Evolutionary conservation across 2,888 invertebrate species (phyloP), one percentile per base, ranked within the genome.

Genomic region (Leucoma salicis): DNA sequence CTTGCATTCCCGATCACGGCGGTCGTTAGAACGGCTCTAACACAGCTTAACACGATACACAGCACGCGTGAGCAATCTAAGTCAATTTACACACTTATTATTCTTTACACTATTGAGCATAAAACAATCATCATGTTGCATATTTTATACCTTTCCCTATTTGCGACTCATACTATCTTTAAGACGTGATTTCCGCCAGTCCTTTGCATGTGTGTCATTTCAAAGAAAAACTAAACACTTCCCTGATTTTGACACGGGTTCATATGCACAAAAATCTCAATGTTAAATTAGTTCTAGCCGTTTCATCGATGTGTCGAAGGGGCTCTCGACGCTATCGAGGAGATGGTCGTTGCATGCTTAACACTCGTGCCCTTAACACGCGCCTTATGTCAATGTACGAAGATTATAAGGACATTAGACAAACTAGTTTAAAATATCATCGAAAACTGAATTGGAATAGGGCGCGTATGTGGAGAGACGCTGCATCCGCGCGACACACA

Each of bases 131-230:
- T 85, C 82, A 83, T 79, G 75, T 75, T 82, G 82, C 87, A 87
- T 89, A 88, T 88, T 89, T 88, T 88, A 89, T 89, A 89, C 89
- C 89, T 89, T 89, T 89, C 89, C 89, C 88, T 84, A 74, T 81
- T 83, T 82, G 83, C 81, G 83, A 83, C 78, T 79, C 71, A 75
- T 77, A 75, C 74, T 78, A 78, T 75, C 79, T 79, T 74, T 74
- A 76, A 72, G 65, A 78, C 53, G 78, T 76, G 82, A 75, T 84
- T 80, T 86, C 85, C 78, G 74, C 66, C 71, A 75, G 70, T 74
- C 61, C 79, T 85, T 84, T 87, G 88, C 88, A 88, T 88, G 88
- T 73, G 35, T 73, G 68, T 76, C 83, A 84, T 82, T 70, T 70
- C 68, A 68, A 79, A 70, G 66, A 79, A 75, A 74, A 51, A 68